These are phyloP conservation scores for Platalea minor DNA, from an alignment of 2,797 vertebrate species.

Conservation along the genomic window DNA sequence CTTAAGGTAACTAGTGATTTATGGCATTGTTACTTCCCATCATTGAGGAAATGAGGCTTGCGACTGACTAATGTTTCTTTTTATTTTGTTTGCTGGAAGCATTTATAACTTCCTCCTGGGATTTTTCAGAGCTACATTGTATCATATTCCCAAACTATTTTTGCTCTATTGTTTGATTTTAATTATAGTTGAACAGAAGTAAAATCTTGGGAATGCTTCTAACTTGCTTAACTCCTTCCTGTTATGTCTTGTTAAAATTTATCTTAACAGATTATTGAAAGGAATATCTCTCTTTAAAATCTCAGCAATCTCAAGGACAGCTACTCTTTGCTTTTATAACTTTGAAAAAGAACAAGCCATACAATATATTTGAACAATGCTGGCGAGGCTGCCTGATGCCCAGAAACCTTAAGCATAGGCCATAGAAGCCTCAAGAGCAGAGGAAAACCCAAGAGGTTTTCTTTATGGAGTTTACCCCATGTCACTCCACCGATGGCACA, in stretches of 20 bases:
- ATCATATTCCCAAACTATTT: conserved; percentile 23
- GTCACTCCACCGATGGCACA: background rate
- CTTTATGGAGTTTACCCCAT: background rate
- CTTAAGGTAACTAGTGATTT: conserved; percentile 73
- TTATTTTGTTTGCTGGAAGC: conserved; percentile 74
- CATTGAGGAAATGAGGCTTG: conserved; percentile 74
- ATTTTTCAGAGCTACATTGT: conserved; percentile 38
- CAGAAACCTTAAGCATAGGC: background rate
- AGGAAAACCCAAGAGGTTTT: background rate
- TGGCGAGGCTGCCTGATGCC: background rate
- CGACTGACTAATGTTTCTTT: conserved; percentile 74
- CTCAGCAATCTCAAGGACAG: background rate
- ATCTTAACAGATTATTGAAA: background rate
- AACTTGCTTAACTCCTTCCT: conserved; percentile 53
- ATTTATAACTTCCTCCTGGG: conserved; percentile 72
- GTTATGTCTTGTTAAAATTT: background rate
- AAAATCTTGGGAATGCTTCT: conserved; percentile 58
- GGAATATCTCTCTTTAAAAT: background rate
- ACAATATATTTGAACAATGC: background rate
- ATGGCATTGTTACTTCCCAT: conserved; percentile 68
- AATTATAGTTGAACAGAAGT: conserved; percentile 65
- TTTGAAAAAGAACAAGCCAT: background rate
- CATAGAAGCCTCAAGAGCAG: background rate
- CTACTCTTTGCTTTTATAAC: background rate
- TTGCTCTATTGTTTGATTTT: conserved; percentile 65